Base-by-base conservation (phyloP, 2,888 invertebrate species). In the Nemotelus nigrinus region DNA sequence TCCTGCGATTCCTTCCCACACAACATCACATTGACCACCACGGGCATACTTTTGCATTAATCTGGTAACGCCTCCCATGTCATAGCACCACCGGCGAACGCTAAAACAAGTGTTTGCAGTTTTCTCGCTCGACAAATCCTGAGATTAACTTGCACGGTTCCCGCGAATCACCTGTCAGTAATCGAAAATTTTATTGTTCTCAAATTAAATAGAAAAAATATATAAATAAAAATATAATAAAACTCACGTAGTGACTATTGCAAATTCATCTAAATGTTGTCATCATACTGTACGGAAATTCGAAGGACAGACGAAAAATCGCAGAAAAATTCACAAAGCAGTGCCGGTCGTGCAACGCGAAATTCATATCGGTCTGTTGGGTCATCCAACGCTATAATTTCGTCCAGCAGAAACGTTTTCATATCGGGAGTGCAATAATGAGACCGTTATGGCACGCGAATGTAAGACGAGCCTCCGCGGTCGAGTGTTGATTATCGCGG, bases 401-500 rank as follows among this genome's bases (percentile, higher is more conserved):
- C 43, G 39, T 43, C 39, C 63, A 39, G 25, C 4, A 25, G 25
- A 25, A 63, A 43, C 41, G 70, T 43, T 2, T 43, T 70, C 25
- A 47, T 55, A 41, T 39, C 65, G 47, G 65, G 67, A 48, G 67
- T 47, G 48, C 67, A 67, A 50, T 67, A 67, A 67, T 67, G 67
- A 39, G 50, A 3, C 50, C 50, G 7, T 39, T 1, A 39, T 60
- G 60, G 39, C 3, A 3, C 39, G 60, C 60, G 60, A 25, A n/a
- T 25, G n/a, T 58, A 25, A 58, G 8, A 58, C 25, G 4, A 5
- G 58, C 58, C 25, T n/a, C 58, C 25, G 5, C 60, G 60, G 7
- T 39, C 8, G 25, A 58, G n/a, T 58, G 58, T 7, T 58, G 58
- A 58, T 25, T 58, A 4, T n/a, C 5, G 50, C 8, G 6, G 5